Base-by-base conservation (phyloP, 2,888 invertebrate genomes). In the Agonum fuliginosum region DNA sequence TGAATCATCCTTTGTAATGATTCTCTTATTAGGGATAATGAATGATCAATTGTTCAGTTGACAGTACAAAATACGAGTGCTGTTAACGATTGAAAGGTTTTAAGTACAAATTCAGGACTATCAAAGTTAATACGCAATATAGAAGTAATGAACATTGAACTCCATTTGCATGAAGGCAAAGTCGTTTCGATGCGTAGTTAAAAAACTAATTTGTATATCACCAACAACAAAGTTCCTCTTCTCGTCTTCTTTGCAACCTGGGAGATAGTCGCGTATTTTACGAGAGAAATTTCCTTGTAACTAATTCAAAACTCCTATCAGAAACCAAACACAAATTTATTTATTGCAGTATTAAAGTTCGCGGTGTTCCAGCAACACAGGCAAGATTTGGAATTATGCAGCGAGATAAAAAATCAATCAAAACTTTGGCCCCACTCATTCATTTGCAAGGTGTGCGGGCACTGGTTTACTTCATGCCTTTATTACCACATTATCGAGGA, bases 351-450 rank as follows among this genome's bases (percentile, higher is more conserved):
- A 67, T 67, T 54, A 54, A 54, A 54, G n/a, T 54, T 54, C 3
- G 22, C 22, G 41, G 41, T 14, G n/a, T 67, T 41, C 20, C 12
- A 20, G 54, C 22, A 17, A 17, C 17, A 46, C 24, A 58, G 30
- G 8, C 30, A 43, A 65, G 67, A 65, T 34, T 30, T n/a, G n/a
- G 22, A 37, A 41, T 67, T 67, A 67, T 67, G 67, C 37, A 37
- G n/a, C 22, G 37, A 41, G 67, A 67, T 67, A 67, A 67, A 67
- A 67, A 67, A 67, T 67, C 67, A 67, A 67, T 67, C 67, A 41
- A 67, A 67, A 67, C 20, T 67, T 67, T 67, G 10, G 8, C 17
- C 4, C 1, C 6, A 12, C 41, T 67, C 67, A 41, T 67, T 67
- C 20, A 43, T 43, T 43, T n/a, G 67, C 14, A n/a, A 30, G 54